phyloP scores from a whole-genome alignment of 2,113 vertebrate species.

The Gobius niger region DNA sequence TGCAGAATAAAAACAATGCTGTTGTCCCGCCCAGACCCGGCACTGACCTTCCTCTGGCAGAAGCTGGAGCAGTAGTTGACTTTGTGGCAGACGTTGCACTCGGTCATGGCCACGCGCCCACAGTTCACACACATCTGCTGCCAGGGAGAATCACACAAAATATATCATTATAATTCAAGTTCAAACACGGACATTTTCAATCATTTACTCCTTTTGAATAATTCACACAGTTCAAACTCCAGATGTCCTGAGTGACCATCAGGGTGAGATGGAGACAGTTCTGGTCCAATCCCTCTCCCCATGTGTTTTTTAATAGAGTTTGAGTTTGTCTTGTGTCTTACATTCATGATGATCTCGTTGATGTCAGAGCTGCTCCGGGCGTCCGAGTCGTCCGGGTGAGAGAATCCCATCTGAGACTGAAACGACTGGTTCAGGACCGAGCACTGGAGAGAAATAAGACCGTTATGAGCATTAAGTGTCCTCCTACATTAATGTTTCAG shows the following conservation, averaged over 20 bases:
- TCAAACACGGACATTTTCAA: not conserved
- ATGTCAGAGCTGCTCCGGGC: conserved; percentile 75
- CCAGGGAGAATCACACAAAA: conserved; percentile 3
- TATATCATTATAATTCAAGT: not conserved
- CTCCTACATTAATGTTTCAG: no score
- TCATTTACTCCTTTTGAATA: no score
- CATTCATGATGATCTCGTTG: conserved; percentile 88
- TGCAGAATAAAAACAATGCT: no score
- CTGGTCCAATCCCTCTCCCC: no score
- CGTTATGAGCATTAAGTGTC: no score
- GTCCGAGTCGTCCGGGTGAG: conserved; percentile 81
- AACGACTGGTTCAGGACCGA: conserved; percentile 66
- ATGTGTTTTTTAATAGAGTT: no score
- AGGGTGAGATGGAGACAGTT: no score
- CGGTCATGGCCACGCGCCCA: conserved; percentile 88
- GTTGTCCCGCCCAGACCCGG: not conserved
- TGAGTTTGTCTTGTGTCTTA: no score
- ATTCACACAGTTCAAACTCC: no score
- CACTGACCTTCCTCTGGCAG: conserved; percentile 92
- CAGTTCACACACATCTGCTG: conserved; percentile 96
- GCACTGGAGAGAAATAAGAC: conserved; percentile 29
- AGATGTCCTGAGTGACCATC: no score
- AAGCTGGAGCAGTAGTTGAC: conserved; percentile 98
- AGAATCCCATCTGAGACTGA: conserved; percentile 83
- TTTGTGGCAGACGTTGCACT: conserved; percentile 95